These are phyloP conservation scores for Geopemphigus sp. DNA, from an alignment of 1,140 invertebrate species.

Conservation along the genomic window DNA sequence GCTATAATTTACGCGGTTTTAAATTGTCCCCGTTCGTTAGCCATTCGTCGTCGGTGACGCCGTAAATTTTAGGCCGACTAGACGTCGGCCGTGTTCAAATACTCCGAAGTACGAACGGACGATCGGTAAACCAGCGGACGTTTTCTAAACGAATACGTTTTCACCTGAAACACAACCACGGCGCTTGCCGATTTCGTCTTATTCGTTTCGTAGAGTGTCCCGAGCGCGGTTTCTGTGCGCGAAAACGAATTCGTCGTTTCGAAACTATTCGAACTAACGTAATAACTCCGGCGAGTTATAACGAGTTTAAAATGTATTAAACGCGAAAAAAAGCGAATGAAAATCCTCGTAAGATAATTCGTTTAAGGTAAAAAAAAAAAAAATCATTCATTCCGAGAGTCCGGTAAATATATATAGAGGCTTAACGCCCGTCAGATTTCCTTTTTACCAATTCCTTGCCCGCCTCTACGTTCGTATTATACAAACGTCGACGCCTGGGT, in stretches of 20 bases:
- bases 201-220: no score
- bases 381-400: neutral
- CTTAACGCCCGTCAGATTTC: conserved; percentile 36
- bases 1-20: neutral
- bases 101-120: neutral
- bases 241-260: no score
- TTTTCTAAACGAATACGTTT: neutral
- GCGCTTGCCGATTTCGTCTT: no score
- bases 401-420: neutral
- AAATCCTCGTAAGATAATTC: conserved; percentile 5
- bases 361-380: neutral
- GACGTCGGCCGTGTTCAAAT: neutral
- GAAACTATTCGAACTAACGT: no score
- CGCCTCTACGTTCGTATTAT: neutral
- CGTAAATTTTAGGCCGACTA: neutral
- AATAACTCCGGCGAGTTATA: neutral
- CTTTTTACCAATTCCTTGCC: neutral
- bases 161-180: no score
- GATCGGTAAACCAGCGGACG: neutral
- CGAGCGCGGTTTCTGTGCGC: no score
- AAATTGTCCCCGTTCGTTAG: neutral
- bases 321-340: neutral
- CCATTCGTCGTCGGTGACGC: neutral
- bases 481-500: neutral
- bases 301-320: conserved; percentile 12